phyloP scores from a whole-genome alignment of 2,113 vertebrate species.

The Pavo muticus region DNA sequence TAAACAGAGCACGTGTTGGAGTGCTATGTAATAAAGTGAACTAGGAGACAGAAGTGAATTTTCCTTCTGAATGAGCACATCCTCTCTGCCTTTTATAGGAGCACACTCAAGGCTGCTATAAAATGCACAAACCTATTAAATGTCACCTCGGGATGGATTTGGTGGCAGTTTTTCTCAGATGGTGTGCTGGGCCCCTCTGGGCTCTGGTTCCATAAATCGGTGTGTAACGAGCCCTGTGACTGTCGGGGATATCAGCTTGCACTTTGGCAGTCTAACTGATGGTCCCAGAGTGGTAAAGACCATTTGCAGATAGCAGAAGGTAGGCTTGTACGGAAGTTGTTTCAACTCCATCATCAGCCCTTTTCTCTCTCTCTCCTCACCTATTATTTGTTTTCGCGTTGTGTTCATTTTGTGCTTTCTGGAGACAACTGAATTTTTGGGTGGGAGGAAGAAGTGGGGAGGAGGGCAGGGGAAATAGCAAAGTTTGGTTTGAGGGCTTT shows the following conservation, averaged over 20 bases:
- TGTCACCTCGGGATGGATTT: slow-evolving; percentile 43
- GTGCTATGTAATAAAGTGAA: not conserved
- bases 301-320: slow-evolving; percentile 1
- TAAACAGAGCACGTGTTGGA: not conserved
- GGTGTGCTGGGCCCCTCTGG: not conserved
- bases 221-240: slow-evolving; percentile 63
- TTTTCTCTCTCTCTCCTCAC: not conserved
- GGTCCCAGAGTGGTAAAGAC: not conserved
- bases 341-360: not conserved
- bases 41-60: not conserved
- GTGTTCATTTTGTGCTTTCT: not conserved
- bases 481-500: not conserved
- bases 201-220: slow-evolving; percentile 56
- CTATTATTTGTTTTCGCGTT: not conserved
- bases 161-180: not conserved
- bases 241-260: slow-evolving; percentile 50
- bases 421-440: not conserved
- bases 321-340: not conserved
- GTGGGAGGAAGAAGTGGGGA: too few species aligned
- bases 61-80: slow-evolving; percentile 24
- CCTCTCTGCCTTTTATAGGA: not conserved
- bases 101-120: slow-evolving; percentile 18
- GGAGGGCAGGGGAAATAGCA: too few species aligned
- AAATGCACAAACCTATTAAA: slow-evolving; percentile 52
- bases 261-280: slow-evolving; percentile 43